Conservation (phyloP, 2,888 invertebrate species). For the Troilus luridus region DNA sequence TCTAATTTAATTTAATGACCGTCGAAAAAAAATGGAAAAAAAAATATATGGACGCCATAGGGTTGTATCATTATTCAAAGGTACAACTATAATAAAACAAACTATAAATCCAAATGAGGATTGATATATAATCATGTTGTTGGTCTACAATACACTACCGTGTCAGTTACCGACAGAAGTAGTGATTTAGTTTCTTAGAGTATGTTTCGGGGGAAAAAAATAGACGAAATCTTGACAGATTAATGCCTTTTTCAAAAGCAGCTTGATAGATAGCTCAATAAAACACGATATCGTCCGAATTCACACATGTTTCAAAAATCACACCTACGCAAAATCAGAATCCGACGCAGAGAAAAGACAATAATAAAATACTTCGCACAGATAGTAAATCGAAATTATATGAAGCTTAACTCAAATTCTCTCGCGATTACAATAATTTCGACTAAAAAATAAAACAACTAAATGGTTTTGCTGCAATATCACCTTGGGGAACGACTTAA, state of each 20-base stretch:
- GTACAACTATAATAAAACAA: background rate
- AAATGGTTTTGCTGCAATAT: no score
- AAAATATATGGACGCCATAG: background rate
- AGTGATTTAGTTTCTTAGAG: background rate
- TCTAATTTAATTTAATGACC: no score
- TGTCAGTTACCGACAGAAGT: background rate
- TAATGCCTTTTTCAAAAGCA: background rate
- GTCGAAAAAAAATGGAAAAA: background rate
- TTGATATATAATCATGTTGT: background rate
- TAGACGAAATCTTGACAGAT: background rate
- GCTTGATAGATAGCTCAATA: background rate
- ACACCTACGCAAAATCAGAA: background rate
- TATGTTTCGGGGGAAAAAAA: background rate
- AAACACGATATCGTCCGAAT: background rate
- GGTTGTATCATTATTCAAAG: background rate
- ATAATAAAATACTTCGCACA: background rate
- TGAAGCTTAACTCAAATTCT: no score
- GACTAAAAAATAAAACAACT: no score
- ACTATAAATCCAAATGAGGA: background rate
- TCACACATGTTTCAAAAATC: background rate
- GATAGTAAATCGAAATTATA: background rate
- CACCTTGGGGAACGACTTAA: no score
- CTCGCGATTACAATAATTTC: no score
- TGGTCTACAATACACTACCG: background rate
- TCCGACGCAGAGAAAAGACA: background rate